Evolutionary conservation across 2,888 invertebrate species (phyloP), one percentile per base, ranked within the genome.

Genomic region (Heliconius sara): DNA sequence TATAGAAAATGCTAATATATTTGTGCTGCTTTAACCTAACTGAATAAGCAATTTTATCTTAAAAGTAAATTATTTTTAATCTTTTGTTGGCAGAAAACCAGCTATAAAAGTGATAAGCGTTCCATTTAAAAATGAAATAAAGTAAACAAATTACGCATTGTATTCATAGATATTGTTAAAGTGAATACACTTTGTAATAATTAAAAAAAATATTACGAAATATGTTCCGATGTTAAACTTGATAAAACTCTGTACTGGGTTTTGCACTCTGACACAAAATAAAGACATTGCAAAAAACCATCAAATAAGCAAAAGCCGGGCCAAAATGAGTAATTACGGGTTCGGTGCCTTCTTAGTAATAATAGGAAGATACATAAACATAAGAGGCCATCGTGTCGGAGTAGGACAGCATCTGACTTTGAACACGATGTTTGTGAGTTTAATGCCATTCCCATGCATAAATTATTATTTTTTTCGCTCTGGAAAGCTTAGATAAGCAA

Each of bases 11-110:
- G 3, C n/a, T 16, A n/a, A 25, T 63, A 63, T 12, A 25, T 13
- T 63, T 25, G 25, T 63, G 4, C 13, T 63, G 25, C 25, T 25
- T n/a, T 63, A 25, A 13, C 12, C 25, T 25, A 63, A 60, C 1
- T 60, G 4, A 63, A 63, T n/a, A 19, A 27, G 16, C n/a, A 65
- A 6, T 16, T 27, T 30, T 65, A 30, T 65, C 27, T 27, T 27
- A 27, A 65, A 13, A 65, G 2, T 27, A 27, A 65, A 65, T 65
- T 65, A 16, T 65, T 27, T 27, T 65, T 27, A 65, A 27, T 30
- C 25, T 65, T 65, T 65, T 30, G 27, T 65, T 65, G 65, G 65
- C 65, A 65, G 7, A 65, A 65, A 27, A 65, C 65, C 65, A 65
- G 7, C 65, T 27, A 65, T 65, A 65, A 65, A 39, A 65, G 27